phyloP scores from a whole-genome alignment of 2,888 invertebrate genomes.

The Dusona sp. region DNA sequence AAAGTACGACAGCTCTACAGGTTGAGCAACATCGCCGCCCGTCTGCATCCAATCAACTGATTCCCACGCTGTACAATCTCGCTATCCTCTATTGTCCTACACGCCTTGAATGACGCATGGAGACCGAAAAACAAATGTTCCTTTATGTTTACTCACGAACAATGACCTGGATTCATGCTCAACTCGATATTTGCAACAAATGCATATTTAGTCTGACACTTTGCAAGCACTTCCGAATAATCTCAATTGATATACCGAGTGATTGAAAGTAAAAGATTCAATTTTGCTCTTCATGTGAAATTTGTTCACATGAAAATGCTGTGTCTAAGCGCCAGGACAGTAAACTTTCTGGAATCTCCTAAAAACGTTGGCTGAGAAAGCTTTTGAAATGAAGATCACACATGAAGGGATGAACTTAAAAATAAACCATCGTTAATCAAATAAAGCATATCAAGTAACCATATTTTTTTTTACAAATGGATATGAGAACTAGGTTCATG shows the following conservation, averaged over 20 bases:
- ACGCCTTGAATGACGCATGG: conserved; percentile 1
- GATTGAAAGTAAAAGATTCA: background rate
- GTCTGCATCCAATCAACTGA: conserved; percentile 39
- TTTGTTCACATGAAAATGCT: too few relatives aligned
- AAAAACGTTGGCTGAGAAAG: too few relatives aligned
- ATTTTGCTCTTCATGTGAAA: too few relatives aligned
- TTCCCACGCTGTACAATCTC: conserved; percentile 25
- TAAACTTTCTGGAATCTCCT: too few relatives aligned
- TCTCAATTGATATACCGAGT: background rate
- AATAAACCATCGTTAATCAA: too few relatives aligned
- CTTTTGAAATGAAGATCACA: too few relatives aligned
- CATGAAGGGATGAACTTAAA: too few relatives aligned
- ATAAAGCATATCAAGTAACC: too few relatives aligned
- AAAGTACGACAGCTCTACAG: conserved; percentile 15
- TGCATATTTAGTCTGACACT: background rate
- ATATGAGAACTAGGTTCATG: background rate
- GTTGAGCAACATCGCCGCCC: conserved; percentile 14
- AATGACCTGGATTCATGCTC: too few relatives aligned
- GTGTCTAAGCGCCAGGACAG: too few relatives aligned
- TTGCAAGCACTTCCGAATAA: background rate
- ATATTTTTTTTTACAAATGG: too few relatives aligned
- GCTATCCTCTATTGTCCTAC: background rate
- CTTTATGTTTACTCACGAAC: background rate
- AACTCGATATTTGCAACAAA: background rate
- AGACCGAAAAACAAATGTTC: background rate